These are phyloP conservation scores for Erannis defoliaria DNA, from an alignment of 2,888 invertebrate genomes.

Conservation along the genomic window DNA sequence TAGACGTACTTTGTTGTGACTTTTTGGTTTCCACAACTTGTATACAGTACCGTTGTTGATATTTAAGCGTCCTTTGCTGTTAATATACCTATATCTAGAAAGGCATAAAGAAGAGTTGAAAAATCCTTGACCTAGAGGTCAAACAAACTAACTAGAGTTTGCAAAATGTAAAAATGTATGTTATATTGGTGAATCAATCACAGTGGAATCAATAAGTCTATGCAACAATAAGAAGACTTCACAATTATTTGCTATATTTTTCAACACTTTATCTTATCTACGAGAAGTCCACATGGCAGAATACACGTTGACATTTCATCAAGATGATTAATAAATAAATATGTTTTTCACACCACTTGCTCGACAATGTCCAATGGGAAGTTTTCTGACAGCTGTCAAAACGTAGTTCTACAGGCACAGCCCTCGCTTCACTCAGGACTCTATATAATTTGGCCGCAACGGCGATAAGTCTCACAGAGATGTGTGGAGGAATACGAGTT, in stretches of 20 bases:
- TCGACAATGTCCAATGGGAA: too few relatives aligned
- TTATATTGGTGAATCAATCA: too few relatives aligned
- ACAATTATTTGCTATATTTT: not conserved
- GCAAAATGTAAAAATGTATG: too few relatives aligned
- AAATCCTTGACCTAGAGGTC: not conserved
- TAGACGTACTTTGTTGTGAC: not conserved
- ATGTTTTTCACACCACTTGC: too few relatives aligned
- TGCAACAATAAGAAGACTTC: not conserved
- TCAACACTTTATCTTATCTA: not conserved
- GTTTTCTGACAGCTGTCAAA: too few relatives aligned
- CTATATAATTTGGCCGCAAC: constrained; percentile 60
- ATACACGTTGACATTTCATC: constrained; percentile 1
- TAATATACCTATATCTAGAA: not conserved
- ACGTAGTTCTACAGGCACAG: too few relatives aligned
- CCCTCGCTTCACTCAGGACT: too few relatives aligned
- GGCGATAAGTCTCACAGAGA: constrained; percentile 68
- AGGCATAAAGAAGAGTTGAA: not conserved
- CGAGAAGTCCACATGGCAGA: not conserved
- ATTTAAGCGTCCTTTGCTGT: not conserved
- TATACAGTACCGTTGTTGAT: too few relatives aligned
- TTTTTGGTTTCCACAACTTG: not conserved
- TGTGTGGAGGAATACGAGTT: constrained; percentile 44
- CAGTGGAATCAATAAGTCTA: not conserved
- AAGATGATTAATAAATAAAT: not conserved
- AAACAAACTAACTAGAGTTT: too few relatives aligned